Evolutionary conservation across 2,888 invertebrate species (phyloP).

Genomic region (Lumbricus terrestris): DNA sequence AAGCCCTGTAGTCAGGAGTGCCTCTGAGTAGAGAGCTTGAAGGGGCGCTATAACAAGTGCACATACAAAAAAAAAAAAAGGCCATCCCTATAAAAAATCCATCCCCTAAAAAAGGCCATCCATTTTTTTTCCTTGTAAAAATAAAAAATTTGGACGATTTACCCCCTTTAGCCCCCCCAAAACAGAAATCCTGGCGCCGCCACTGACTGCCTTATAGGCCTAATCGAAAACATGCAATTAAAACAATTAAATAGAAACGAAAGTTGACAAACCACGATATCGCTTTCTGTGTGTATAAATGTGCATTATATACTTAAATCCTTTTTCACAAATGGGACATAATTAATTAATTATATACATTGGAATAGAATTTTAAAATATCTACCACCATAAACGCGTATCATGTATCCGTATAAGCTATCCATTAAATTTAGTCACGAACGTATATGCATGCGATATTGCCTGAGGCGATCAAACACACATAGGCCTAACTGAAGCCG

Average conservation of each 20-base stretch:
- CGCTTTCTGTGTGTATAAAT: background rate
- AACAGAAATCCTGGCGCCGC: too few relatives aligned
- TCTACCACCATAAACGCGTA: background rate
- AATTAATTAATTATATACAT: too few relatives aligned
- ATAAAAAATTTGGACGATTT: too few relatives aligned
- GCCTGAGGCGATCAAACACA: background rate
- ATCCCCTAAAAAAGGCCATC: too few relatives aligned
- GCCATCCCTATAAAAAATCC: too few relatives aligned
- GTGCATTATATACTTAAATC: background rate
- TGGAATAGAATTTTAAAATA: background rate
- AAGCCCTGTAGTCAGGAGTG: too few relatives aligned
- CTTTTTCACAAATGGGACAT: background rate
- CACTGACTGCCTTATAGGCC: background rate
- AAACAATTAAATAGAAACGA: background rate
- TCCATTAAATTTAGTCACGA: background rate
- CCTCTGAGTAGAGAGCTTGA: too few relatives aligned
- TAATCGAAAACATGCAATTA: background rate
- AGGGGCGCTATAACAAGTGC: too few relatives aligned
- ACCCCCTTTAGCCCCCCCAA: too few relatives aligned
- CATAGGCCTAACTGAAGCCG: background rate
- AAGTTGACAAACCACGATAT: background rate
- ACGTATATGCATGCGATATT: slow-evolving; percentile 3
- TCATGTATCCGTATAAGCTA: background rate
- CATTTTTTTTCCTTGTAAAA: too few relatives aligned
- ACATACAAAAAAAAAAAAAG: too few relatives aligned